Evolutionary conservation across 1,140 invertebrate species (phyloP), one percentile per base, ranked within the genome.

Genomic region (Anastrepha ludens): DNA sequence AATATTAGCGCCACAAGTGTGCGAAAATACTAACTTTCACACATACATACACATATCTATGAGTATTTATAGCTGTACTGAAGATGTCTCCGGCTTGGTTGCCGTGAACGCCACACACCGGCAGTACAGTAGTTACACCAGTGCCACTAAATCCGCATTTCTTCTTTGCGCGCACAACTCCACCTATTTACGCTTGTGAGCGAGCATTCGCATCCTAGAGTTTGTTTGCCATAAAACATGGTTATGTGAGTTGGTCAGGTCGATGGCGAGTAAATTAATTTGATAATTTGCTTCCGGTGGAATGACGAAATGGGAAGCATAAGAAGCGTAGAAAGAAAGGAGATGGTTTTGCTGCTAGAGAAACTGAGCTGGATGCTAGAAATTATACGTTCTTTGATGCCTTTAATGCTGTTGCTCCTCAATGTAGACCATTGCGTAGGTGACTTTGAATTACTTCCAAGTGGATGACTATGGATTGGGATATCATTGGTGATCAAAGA

Each of bases 181-280:
- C 20, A 67, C 64, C 29, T 29, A 67, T 13, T 11, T 41, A 20
- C 9, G 13, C 13, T 44, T 13, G 44, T 13, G 39, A 70, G 5
- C 29, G 13, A 20, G 44, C 50, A 81, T 50, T 55, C 55, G 74
- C 29, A 29, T 81, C 50, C n/a, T 58, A 55, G 85, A 58, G 13
- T 60, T 60, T 62, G n/a, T 65, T 58, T 70, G 58, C 13, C 86
- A 70, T 87, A 87, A 87, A 87, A 87, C 62, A 70, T 47, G 47
- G 50, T 47, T 67, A 58, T 64, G 41, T 20, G n/a, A 50, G 59
- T 70, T 60, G 60, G 86, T 87, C 86, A 70, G 86, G 60, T 87
- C 86, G 67, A 62, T 11, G 17, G 44, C 50, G 41, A 70, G 86
- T 87, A 87, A 87, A 87, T 87, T 87, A 87, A 87, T 87, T 67